phyloP scores from a whole-genome alignment of 2,888 invertebrate genomes.

The Cyclophora punctaria region DNA sequence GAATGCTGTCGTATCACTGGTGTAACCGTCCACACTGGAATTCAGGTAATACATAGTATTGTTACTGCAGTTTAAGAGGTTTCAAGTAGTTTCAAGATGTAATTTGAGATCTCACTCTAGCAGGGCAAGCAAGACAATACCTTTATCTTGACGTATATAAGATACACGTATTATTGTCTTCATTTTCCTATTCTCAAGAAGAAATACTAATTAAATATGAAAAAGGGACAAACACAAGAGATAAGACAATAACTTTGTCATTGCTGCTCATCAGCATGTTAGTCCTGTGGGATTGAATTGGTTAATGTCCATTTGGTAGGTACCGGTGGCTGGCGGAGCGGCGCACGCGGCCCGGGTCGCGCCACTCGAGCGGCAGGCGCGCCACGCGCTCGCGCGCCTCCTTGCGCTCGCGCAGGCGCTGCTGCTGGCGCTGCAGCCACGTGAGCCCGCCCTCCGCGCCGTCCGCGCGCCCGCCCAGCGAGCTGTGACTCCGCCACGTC shows the following conservation, averaged over 20 bases:
- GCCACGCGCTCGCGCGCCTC: constrained; percentile 84
- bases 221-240: neutral
- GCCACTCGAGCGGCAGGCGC: constrained; percentile 80
- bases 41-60: neutral
- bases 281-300: neutral
- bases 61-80: neutral
- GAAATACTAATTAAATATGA: too few species aligned
- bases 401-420: constrained; percentile 84
- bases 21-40: constrained; percentile 81
- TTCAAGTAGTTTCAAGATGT: neutral
- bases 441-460: constrained; percentile 73
- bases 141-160: too few species aligned
- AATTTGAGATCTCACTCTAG: neutral
- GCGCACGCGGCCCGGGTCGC: constrained; percentile 57
- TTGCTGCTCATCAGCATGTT: too few species aligned
- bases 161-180: neutral
- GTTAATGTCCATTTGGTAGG: constrained; percentile 8
- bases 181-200: neutral
- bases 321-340: constrained; percentile 71
- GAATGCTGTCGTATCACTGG: constrained; percentile 85
- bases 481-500: constrained; percentile 59
- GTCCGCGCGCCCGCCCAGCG: constrained; percentile 57
- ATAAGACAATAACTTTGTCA: neutral
- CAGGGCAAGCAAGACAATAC: too few species aligned
- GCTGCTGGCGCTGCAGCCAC: constrained; percentile 89